Evolutionary conservation across 2,888 invertebrate species (phyloP).

Genomic region (Phasia obesa): DNA sequence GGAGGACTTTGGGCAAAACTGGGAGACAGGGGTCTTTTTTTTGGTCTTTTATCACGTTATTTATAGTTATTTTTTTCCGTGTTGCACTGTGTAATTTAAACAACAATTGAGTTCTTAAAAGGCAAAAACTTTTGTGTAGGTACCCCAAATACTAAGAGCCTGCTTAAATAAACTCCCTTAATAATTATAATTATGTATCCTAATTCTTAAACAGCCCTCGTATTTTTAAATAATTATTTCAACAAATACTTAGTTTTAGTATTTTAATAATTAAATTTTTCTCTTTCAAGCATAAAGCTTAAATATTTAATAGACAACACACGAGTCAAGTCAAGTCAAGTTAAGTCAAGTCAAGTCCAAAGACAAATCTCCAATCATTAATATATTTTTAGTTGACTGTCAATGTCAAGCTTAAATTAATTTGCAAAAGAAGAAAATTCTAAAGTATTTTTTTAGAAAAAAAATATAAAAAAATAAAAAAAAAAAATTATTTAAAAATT

Average conservation of each 20-base stretch:
- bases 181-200: no score
- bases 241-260: background rate
- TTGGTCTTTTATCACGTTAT: no score
- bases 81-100: no score
- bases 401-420: constrained; percentile 64
- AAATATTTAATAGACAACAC: constrained; percentile 36
- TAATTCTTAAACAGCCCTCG: background rate
- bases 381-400: constrained; percentile 19
- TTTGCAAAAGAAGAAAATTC: constrained; percentile 38
- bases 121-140: no score
- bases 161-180: no score
- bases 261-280: background rate
- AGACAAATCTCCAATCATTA: constrained; percentile 14
- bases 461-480: constrained; percentile 23
- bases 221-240: background rate
- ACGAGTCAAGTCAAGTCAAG: constrained; percentile 29
- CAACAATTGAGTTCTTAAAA: background rate
- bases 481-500: constrained; percentile 28
- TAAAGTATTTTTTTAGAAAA: constrained; percentile 25
- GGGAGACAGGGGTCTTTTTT: no score
- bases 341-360: background rate
- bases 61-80: no score
- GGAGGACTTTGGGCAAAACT: no score
- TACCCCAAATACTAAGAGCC: no score
- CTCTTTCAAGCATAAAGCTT: constrained; percentile 17